Percentiles rank a stretch among this genome's conserved stretches.
phyloP scores from a whole-genome alignment of 2,113 vertebrate species.

The Lepidothrix coronata region DNA sequence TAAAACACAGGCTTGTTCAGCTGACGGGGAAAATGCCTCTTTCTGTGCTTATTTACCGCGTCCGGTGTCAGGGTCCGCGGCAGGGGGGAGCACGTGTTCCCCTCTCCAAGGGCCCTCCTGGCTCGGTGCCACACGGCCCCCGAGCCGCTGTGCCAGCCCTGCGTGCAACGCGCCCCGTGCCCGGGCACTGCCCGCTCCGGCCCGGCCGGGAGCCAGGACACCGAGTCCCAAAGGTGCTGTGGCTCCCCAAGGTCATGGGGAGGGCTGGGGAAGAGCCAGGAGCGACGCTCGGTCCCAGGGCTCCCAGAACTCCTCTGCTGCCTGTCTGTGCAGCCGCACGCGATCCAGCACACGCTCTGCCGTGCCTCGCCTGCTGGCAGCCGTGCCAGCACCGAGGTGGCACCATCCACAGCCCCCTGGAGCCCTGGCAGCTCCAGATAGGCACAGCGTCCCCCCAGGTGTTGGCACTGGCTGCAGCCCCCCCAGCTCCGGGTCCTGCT shows the following conservation, averaged over 20 bases:
- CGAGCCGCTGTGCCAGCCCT: background rate
- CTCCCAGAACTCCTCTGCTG: background rate
- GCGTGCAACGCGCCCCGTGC: rapidly evolving
- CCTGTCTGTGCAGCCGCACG: rapidly evolving
- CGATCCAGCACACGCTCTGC: background rate
- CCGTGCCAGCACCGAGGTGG: background rate
- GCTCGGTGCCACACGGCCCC: background rate
- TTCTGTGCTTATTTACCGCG: background rate
- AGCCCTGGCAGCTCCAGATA: rapidly evolving
- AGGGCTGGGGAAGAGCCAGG: background rate
- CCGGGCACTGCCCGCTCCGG: background rate
- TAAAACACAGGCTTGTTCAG: background rate
- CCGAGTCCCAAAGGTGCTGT: background rate
- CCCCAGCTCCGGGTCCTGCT: rapidly evolving
- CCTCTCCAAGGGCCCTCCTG: background rate
- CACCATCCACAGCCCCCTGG: rapidly evolving
- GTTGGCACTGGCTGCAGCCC: background rate
- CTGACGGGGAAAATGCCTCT: background rate
- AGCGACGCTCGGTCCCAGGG: background rate
- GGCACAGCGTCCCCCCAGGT: background rate
- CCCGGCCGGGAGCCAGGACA: background rate
- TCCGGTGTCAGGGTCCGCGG: background rate
- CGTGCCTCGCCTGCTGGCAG: background rate
- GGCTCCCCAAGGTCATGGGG: rapidly evolving
- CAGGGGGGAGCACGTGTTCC: background rate